Evolutionary conservation across 2,113 vertebrate genomes (phyloP).

Genomic region (Calidris pygmaea): DNA sequence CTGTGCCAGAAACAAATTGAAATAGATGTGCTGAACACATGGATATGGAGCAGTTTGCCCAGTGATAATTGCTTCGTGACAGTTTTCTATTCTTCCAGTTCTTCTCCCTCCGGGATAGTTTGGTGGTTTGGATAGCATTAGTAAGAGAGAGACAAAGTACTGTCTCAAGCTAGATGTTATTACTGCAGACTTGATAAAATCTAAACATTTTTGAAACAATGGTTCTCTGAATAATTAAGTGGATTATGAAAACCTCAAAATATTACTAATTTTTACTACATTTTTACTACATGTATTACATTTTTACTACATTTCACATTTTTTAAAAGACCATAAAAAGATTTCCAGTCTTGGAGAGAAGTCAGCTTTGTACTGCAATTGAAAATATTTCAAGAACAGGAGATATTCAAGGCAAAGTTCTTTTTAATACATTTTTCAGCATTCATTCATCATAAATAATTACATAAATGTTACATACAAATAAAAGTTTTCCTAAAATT

Average conservation of each 20-base stretch:
- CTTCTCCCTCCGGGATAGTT: constrained; percentile 32
- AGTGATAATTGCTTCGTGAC: constrained; percentile 39
- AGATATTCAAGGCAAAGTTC: neutral
- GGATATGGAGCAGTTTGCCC: constrained; percentile 34
- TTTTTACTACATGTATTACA: no score
- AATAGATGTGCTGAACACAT: constrained; percentile 60
- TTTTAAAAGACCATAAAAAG: neutral
- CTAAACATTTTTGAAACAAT: neutral
- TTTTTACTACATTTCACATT: neutral
- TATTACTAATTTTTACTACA: neutral
- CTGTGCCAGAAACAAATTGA: constrained; percentile 67
- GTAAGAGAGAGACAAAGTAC: neutral
- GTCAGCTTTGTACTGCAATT: neutral
- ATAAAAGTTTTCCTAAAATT: neutral
- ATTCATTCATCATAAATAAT: neutral
- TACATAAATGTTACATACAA: neutral
- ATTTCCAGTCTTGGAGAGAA: neutral
- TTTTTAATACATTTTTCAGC: neutral
- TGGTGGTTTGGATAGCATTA: neutral
- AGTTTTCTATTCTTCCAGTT: constrained; percentile 24
- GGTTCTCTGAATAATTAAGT: neutral
- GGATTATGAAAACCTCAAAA: constrained; percentile 3
- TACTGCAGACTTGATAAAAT: constrained; percentile 12
- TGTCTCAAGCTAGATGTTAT: constrained; percentile 8
- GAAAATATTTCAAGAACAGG: neutral